Evolutionary conservation across 2,888 invertebrate species (phyloP).

Genomic region (Cetonia aurata): DNA sequence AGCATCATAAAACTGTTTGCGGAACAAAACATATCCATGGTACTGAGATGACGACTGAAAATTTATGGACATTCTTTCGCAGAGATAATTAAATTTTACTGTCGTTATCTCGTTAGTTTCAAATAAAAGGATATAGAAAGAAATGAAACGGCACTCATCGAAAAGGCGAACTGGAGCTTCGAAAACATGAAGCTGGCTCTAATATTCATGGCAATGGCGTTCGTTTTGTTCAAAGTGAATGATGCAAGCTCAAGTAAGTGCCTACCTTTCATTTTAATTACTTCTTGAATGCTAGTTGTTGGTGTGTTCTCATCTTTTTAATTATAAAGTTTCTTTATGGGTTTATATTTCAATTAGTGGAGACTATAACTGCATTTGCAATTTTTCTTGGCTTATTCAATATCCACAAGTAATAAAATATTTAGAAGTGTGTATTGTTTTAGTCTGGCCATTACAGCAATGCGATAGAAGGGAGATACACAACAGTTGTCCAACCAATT

Average conservation of each 20-base stretch:
- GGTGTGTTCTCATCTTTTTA: background rate
- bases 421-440: constrained; percentile 17
- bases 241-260: constrained; percentile 19
- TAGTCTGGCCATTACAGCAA: constrained; percentile 16
- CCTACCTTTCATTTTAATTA: background rate
- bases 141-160: background rate
- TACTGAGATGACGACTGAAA: background rate
- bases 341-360: too few relatives aligned
- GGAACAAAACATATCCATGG: background rate
- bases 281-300: background rate
- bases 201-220: background rate
- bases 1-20: constrained; percentile 32
- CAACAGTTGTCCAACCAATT: constrained; percentile 36
- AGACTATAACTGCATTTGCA: too few relatives aligned
- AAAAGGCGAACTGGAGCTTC: background rate
- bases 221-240: constrained; percentile 12
- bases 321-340: too few relatives aligned
- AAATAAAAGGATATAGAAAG: constrained; percentile 24
- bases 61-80: constrained; percentile 19
- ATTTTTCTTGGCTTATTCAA: too few relatives aligned
- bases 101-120: constrained; percentile 24
- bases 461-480: constrained; percentile 31
- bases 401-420: too few relatives aligned
- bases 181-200: constrained; percentile 30
- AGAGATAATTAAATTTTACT: constrained; percentile 34